Base-by-base conservation (phyloP, 2,888 invertebrate species). In the Orchestes rusci region DNA sequence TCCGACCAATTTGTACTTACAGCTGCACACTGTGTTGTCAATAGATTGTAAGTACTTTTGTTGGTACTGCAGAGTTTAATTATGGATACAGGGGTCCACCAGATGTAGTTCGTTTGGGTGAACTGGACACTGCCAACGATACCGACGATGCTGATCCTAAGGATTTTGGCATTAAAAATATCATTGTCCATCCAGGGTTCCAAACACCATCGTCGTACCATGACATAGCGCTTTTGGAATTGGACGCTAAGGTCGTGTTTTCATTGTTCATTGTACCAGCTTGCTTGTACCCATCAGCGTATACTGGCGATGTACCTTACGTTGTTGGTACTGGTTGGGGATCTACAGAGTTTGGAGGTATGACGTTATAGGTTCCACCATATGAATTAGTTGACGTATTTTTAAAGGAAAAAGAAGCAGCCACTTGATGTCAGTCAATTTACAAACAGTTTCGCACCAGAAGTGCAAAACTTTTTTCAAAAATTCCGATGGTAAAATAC, bases 21-120 rank as follows among this genome's bases (percentile, higher is more conserved):
- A 0, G 82, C 82, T 0, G 81, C 77, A 0, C 83, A 84, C 59
- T 84, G 84, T 32, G 30, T 32, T 32, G 18, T 31, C 7, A 16
- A 7, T n/a, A 8, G 8, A 34, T 34, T 16, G 34, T 34, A 4
- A 13, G 12, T 34, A 34, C n/a, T 16, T 34, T 31, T 34, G n/a
- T 16, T 15, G 16, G 4, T 30, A 30, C 7, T 30, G 2, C 2
- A 30, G 13, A n/a, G 16, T 5, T 2, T 15, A 12, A 2, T 3
- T n/a, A n/a, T 8, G 10, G 16, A 15, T 38, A 3, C 16, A 40
- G 40, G 13, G 40, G 40, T 7, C 4, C 15, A 3, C 32, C 40
- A 5, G 16, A 20, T 17, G 31, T 32, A 33, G 32, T 40, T 4
- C 40, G 40, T n/a, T 15, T 40, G 10, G 40, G 40, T 20, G 40